These are phyloP conservation scores for Coronaproctus castanopsis DNA, from an alignment of 2,888 invertebrate genomes.

Conservation along the genomic window DNA sequence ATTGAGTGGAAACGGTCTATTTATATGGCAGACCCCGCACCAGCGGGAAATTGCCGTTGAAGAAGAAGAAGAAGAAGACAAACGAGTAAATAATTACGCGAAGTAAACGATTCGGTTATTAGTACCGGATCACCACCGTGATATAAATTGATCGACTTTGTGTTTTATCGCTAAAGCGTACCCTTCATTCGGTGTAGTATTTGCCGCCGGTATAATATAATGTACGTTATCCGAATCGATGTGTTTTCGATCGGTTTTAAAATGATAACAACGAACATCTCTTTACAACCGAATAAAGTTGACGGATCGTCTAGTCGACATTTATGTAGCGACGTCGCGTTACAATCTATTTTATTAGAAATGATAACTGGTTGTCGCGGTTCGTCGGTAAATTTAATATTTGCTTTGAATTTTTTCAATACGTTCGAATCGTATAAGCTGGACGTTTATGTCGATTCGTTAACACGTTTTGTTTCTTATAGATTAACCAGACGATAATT, in stretches of 20 bases:
- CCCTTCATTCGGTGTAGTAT: neutral
- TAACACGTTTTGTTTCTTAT: too few species aligned
- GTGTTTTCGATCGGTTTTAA: neutral
- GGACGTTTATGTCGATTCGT: too few species aligned
- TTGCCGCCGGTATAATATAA: neutral
- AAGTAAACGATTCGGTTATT: neutral
- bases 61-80: too few species aligned
- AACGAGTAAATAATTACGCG: neutral
- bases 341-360: conserved; percentile 5
- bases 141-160: neutral
- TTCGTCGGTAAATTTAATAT: too few species aligned
- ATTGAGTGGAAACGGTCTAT: too few species aligned
- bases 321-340: neutral
- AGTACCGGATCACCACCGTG: conserved; percentile 3
- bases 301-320: neutral
- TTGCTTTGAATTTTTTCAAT: too few species aligned
- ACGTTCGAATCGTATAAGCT: too few species aligned
- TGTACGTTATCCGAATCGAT: neutral
- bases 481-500: too few species aligned
- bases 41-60: too few species aligned
- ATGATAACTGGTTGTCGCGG: too few species aligned
- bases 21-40: too few species aligned
- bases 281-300: conserved; percentile 2
- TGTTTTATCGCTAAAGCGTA: neutral
- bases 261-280: conserved; percentile 1